Conservation (phyloP, 2,888 invertebrate species). For the Erynnis tages region DNA sequence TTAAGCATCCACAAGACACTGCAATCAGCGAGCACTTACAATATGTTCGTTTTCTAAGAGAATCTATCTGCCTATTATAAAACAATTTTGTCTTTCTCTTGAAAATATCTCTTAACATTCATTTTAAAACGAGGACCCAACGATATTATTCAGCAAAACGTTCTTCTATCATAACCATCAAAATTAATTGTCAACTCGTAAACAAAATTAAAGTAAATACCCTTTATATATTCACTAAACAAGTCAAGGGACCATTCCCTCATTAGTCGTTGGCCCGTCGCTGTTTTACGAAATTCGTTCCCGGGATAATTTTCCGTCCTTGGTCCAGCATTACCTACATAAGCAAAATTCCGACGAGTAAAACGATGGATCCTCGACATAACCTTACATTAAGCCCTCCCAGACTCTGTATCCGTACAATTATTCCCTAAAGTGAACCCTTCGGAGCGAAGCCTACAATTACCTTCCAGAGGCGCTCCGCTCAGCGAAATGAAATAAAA, state of each 20-base stretch:
- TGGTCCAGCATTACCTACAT: constrained; percentile 64
- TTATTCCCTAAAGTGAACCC: constrained; percentile 78
- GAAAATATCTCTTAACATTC: constrained; percentile 8
- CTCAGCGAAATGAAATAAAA: constrained; percentile 68
- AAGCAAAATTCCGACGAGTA: constrained; percentile 62
- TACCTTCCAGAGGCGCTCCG: constrained; percentile 70
- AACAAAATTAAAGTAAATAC: constrained; percentile 72
- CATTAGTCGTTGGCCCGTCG: constrained; percentile 73
- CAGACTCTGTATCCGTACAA: constrained; percentile 75
- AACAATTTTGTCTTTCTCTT: constrained; percentile 2
- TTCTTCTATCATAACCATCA: constrained; percentile 53
- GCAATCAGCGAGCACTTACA: too few relatives aligned
- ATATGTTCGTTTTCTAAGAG: too few relatives aligned
- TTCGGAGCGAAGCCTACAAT: constrained; percentile 73
- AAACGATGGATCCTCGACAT: constrained; percentile 58
- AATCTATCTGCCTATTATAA: too few relatives aligned
- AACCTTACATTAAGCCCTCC: constrained; percentile 77
- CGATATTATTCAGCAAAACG: constrained; percentile 36
- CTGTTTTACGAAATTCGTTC: constrained; percentile 74
- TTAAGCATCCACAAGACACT: too few relatives aligned
- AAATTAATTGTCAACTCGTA: constrained; percentile 62
- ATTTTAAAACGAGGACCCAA: constrained; percentile 25
- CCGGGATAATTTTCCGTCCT: constrained; percentile 75
- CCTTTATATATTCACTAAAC: constrained; percentile 69
- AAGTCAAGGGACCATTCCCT: constrained; percentile 68